Evolutionary conservation across 37 sponge, comb jelly and placozoan genomes (phyloP).

Genomic region (Tethya wilhelma): DNA sequence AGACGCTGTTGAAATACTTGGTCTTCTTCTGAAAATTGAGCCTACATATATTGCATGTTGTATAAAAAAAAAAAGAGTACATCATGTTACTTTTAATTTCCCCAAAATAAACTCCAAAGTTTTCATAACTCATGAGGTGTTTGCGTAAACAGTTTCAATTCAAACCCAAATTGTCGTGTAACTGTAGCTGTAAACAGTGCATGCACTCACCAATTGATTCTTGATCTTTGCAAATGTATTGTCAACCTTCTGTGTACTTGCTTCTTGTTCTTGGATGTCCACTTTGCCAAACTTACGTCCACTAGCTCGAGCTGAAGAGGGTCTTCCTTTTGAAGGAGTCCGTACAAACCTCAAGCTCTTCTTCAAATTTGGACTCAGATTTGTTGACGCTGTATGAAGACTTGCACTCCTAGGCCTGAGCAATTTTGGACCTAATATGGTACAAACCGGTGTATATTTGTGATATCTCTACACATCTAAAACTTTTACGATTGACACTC

Average conservation of each 20-base stretch:
- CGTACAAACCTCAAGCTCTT: not conserved
- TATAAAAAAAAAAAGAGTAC: not conserved
- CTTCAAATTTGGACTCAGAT: not conserved
- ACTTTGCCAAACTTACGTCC: not conserved
- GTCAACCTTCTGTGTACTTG: constrained; percentile 33
- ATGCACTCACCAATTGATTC: constrained; percentile 39
- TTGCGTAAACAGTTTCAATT: too few relatives aligned
- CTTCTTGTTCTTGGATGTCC: not conserved
- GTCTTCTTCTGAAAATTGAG: constrained; percentile 33
- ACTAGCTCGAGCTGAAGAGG: constrained; percentile 1
- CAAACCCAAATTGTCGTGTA: too few relatives aligned
- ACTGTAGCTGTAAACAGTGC: too few relatives aligned
- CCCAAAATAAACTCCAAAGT: not conserved
- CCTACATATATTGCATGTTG: constrained; percentile 5
- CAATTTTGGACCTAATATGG: too few relatives aligned
- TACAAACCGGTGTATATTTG: too few relatives aligned
- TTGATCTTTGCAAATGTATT: constrained; percentile 44
- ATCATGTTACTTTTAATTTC: not conserved
- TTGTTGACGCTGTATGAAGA: not conserved
- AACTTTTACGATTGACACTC: too few relatives aligned
- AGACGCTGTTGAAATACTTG: constrained; percentile 17
- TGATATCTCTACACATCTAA: too few relatives aligned
- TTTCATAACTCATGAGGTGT: too few relatives aligned
- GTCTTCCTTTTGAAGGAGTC: not conserved
- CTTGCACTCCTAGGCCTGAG: constrained; percentile 30